A percentile compares a stretch with the other conserved stretches of the same genome.
Conservation (phyloP, 2,888 invertebrate genomes). For the Tachina fera region DNA sequence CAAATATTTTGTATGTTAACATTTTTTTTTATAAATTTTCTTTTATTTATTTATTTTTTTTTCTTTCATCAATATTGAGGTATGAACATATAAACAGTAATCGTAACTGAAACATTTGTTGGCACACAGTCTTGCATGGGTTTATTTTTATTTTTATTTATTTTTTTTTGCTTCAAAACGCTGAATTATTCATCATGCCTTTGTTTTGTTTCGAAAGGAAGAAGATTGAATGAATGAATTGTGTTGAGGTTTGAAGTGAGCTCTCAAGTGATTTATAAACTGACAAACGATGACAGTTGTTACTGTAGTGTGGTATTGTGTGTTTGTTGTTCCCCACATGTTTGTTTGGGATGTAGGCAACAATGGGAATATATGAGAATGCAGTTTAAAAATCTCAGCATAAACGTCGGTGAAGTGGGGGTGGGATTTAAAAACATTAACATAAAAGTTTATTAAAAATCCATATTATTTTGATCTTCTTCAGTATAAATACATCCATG, state of each 20-base stretch:
- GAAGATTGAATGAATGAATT: conserved; percentile 63
- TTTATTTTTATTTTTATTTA: not conserved
- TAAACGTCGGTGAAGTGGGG: conserved; percentile 49
- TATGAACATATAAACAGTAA: conserved; percentile 3
- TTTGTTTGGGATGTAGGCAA: conserved; percentile 42
- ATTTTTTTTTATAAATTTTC: not conserved
- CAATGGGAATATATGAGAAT: conserved; percentile 7
- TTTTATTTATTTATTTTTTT: not conserved
- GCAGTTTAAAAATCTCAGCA: not conserved
- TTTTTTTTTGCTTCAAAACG: conserved; percentile 15
- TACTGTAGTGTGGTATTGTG: conserved; percentile 66
- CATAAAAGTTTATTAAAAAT: not conserved
- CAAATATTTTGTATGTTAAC: not conserved
- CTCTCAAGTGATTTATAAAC: conserved; percentile 78
- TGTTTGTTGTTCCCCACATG: conserved; percentile 35
- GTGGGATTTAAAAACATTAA: conserved; percentile 57
- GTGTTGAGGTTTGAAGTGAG: conserved; percentile 59
- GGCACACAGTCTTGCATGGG: conserved; percentile 31
- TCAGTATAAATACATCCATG: too few species aligned
- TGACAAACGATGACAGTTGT: conserved; percentile 82
- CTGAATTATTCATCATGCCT: conserved; percentile 70
- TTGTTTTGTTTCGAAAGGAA: conserved; percentile 40
- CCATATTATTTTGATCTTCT: too few species aligned
- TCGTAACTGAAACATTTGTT: conserved; percentile 53
- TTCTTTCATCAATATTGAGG: not conserved